phyloP scores from a whole-genome alignment of 1,140 invertebrate genomes.

The Coptotermes formosanus region DNA sequence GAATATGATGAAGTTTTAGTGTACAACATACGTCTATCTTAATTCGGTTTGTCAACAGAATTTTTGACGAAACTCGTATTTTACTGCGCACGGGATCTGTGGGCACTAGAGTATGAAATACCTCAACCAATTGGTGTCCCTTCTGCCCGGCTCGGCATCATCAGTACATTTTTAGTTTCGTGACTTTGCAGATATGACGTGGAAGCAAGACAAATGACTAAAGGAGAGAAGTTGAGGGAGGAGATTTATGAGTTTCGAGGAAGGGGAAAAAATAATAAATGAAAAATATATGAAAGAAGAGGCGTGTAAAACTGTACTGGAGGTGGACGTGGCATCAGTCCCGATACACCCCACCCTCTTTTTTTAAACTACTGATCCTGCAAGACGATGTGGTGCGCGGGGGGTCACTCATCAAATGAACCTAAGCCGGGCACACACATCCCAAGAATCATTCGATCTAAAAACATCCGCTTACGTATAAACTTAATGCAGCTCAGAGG shows the following conservation, averaged over 20 bases:
- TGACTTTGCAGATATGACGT: slow-evolving; percentile 1
- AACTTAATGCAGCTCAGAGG: too few species aligned
- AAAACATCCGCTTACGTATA: not conserved
- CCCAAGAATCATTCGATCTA: not conserved
- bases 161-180: not conserved
- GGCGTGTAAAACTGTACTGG: not conserved
- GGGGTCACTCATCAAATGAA: not conserved
- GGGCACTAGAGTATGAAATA: too few species aligned
- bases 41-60: too few species aligned
- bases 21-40: too few species aligned
- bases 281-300: slow-evolving; percentile 20
- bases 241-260: not conserved
- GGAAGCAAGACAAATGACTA: slow-evolving; percentile 16
- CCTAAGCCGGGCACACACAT: not conserved
- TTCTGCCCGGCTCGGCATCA: not conserved
- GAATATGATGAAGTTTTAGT: too few species aligned
- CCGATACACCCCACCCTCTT: not conserved
- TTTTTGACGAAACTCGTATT: too few species aligned
- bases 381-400: not conserved
- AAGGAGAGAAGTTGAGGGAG: not conserved
- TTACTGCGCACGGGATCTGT: too few species aligned
- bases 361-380: not conserved
- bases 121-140: not conserved
- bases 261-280: slow-evolving; percentile 3
- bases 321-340: not conserved